Conservation (phyloP, 2,113 vertebrate genomes). For the Sakesphorus luctuosus region DNA sequence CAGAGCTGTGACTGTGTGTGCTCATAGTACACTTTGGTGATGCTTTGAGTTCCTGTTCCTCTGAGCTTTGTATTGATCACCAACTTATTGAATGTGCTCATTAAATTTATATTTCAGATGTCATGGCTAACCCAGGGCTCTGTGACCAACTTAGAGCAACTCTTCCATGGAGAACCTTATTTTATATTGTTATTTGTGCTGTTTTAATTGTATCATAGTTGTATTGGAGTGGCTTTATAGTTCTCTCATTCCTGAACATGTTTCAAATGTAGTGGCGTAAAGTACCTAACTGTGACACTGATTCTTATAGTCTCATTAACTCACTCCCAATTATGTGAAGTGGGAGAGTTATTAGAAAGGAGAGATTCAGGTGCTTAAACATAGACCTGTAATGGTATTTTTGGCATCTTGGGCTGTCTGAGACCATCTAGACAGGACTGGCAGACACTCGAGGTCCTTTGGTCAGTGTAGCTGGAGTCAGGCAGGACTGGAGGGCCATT, state of each 20-base stretch:
- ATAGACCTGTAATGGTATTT: neutral
- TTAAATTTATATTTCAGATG: neutral
- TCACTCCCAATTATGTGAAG: neutral
- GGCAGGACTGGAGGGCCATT: neutral
- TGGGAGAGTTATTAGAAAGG: neutral
- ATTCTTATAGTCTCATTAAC: neutral
- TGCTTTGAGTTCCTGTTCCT: neutral
- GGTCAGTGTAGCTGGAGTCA: neutral
- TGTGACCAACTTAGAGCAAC: neutral
- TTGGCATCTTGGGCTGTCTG: neutral
- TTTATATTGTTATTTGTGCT: neutral
- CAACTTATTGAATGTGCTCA: rapidly evolving
- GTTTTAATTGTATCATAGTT: neutral
- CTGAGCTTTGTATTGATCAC: neutral
- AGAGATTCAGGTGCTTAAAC: neutral
- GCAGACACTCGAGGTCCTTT: neutral
- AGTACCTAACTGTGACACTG: neutral
- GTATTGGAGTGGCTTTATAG: neutral
- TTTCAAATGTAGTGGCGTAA: neutral
- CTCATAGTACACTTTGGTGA: neutral
- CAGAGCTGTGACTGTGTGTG: neutral
- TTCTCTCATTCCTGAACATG: neutral
- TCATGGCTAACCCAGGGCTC: neutral
- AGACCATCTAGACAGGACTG: neutral
- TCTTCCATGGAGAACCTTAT: neutral